Evolutionary conservation across 1,140 invertebrate genomes (phyloP), one percentile per base, ranked within the genome.

Genomic region (Heliothis subflexa): DNA sequence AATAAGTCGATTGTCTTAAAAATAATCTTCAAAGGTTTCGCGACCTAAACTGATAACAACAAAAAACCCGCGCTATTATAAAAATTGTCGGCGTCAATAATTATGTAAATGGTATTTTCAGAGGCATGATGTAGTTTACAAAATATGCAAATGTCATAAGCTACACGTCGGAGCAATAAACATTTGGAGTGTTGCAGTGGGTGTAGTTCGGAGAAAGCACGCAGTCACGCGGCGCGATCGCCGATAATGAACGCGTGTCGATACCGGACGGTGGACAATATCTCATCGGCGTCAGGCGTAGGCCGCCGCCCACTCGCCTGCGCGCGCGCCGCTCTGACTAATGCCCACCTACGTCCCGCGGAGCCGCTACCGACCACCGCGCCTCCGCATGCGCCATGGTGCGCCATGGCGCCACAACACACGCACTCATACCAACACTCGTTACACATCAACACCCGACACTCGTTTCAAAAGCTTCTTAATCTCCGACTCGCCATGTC

Each of bases 221-320:
- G 49, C 78, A 71, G 45, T 14, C 33, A 64, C 13, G 16, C 62
- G 16, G 62, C 16, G 62, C 62, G 59, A 50, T 75, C 80, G 81
- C 79, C 81, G 81, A 85, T 80, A 72, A 80, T 77, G 73, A 71
- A 55, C 66, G 73, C 64, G 73, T 80, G 78, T 76, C 78, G 74
- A 80, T 80, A 72, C 74, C 79, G 71, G 71, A 57, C 66, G 73
- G 62, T 47, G 70, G 70, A 79, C 71, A 66, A 82, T 87, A 83
- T 87, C 83, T 83, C 82, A 83, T 54, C 78, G 78, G 55, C 72
- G 72, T 61, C 18, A 61, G 55, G 64, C 81, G 86, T 84, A 79
- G 85, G 85, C 73, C 81, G 75, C 62, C 86, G 80, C 87, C 89
- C 82, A 89, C 86, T 83, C 82, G 49, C 21, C 18, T 21, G 62